Conservation (phyloP, 2,797 vertebrate genomes). For the Euthynnus affinis region DNA sequence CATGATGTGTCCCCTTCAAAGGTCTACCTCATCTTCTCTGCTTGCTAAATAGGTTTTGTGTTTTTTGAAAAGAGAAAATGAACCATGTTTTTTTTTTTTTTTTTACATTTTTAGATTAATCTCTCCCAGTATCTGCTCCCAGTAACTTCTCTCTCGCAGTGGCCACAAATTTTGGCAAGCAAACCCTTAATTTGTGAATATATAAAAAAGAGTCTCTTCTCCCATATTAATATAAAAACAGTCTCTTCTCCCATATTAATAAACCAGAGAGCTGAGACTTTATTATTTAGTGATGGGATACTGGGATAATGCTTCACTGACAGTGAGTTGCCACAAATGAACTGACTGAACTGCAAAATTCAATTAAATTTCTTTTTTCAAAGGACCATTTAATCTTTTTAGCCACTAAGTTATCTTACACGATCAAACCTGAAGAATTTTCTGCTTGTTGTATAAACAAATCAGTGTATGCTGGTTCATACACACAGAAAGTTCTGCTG, state of each 20-base stretch:
- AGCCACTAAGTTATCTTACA: background rate
- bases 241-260: background rate
- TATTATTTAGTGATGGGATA: background rate
- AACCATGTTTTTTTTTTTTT: background rate
- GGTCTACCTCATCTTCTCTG: background rate
- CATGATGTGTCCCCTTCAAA: background rate
- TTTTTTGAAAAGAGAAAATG: too few species aligned
- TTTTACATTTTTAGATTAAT: background rate
- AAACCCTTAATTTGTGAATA: background rate
- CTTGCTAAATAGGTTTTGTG: background rate
- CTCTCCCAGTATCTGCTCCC: background rate
- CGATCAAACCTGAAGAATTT: background rate
- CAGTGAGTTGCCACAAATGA: background rate
- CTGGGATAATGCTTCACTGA: background rate
- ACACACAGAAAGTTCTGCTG: background rate
- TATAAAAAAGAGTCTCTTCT: background rate
- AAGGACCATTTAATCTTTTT: background rate
- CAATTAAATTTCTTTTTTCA: constrained; percentile 3
- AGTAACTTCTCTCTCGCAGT: background rate
- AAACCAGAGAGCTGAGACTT: background rate
- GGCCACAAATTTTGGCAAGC: background rate
- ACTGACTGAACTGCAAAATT: background rate
- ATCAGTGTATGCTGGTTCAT: background rate
- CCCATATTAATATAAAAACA: background rate
- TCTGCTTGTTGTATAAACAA: background rate